Base-by-base conservation (phyloP, 2,797 vertebrate species). In the Coregonus suidteri region DNA sequence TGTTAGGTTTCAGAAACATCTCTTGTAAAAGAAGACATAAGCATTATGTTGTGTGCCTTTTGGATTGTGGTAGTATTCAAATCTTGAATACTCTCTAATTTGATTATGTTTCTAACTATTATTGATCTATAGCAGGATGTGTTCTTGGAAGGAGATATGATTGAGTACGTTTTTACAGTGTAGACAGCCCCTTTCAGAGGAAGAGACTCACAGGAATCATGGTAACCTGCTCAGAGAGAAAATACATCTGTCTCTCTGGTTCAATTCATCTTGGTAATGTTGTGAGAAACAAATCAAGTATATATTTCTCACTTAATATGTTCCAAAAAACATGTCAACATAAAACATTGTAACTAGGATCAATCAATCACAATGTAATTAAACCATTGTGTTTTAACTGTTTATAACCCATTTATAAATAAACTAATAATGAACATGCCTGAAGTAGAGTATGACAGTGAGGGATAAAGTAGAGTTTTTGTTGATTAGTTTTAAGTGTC, bases 131-230 rank as follows among this genome's bases (percentile, higher is more conserved):
- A n/a, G 20, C 20, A 18, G 20, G 52, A 31, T 66, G 47, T 53
- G n/a, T 56, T 77, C 75, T 34, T 53, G 31, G 68, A 62, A 71
- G 69, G 62, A 77, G 52, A 79, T 77, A 56, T 75, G 78, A 66
- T 35, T 81, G 41, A 79, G 37, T 71, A 69, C 41, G 53, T 73
- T 47, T 9, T 47, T 70, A 20, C 51, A 14, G 37, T 6, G 35
- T 5, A 30, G 34, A 70, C 81, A 88, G 73, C 31, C 79, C 0
- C 70, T 84, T 82, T 87, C 76, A 85, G 83, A 83, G 83, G 86
- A 86, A 85, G 76, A 82, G 59, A 56, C 65, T 71, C 16, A 72
- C 82, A 89, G 88, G 86, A 91, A 79, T 83, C 84, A 88, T 83
- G 87, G 78, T 83, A 78, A 73, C 85, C 0, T 91, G 89, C 82